Evolutionary conservation across 2,797 vertebrate genomes (phyloP), one percentile per base, ranked within the genome.

Genomic region (Australoheros facetus): DNA sequence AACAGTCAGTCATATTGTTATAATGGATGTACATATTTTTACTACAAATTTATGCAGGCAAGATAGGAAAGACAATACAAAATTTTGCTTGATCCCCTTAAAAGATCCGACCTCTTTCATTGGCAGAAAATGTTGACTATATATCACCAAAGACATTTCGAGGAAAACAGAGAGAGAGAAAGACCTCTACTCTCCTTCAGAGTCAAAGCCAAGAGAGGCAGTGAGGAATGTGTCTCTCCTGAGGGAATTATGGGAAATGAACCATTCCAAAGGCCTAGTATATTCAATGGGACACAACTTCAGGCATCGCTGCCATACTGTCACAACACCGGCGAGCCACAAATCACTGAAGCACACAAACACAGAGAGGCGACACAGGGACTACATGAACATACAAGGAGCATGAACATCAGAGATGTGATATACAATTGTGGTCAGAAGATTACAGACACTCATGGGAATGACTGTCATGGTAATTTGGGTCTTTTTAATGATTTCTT

Each of bases 171-270:
- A 77, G 60, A 64, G 34, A 74, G 16, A 56, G 54, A 1, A 45
- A 85, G 85, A 81, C 78, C 81, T 79, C 62, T 1, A 34, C 73
- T 91, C 86, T 75, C 81, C 85, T 85, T 85, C 83, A 77, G 64
- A 81, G 81, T 45, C 72, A 17, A 11, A 58, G 80, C 76, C 76
- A 60, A 17, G 78, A 88, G 69, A 89, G 83, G 74, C 86, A 79
- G 88, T 79, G 87, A 92, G 87, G 83, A 84, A 86, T 84, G 85
- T 39, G 77, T 71, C 78, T 73, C 60, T 83, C 91, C 85, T 16
- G 45, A 55, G 87, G 90, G 89, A 87, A 79, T 88, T 69, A 81
- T 76, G 85, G 91, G 79, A 91, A 89, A 91, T 88, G 87, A 92
- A 89, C 59, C 83, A 9, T 84, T 90, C 58, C 84, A 91, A 91